Percentiles rank a stretch among this genome's conserved stretches.
Evolutionary conservation across 2,797 vertebrate genomes (phyloP).

Genomic region (Alfaro cultratus): DNA sequence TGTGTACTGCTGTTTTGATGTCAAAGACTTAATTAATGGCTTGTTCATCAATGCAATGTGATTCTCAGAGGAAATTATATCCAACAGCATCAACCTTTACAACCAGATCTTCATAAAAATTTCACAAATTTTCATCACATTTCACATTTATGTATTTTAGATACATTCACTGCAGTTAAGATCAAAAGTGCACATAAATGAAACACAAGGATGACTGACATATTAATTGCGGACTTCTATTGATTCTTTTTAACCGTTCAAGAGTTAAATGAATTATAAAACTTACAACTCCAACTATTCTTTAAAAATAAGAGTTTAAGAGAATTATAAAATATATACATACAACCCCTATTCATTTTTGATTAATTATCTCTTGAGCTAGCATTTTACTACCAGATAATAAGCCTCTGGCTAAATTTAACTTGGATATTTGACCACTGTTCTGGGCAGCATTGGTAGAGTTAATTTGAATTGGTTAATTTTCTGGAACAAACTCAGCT

Average conservation of each 20-base stretch:
- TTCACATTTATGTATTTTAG: background rate
- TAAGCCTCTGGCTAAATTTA: background rate
- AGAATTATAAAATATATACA: background rate
- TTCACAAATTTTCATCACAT: background rate
- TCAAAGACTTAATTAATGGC: conserved; percentile 17
- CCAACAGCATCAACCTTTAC: background rate
- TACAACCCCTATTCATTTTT: background rate
- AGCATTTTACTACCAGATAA: background rate
- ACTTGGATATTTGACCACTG: background rate
- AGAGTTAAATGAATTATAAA: background rate
- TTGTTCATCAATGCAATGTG: background rate
- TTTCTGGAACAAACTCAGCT: background rate
- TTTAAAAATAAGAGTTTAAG: background rate
- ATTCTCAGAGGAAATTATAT: background rate
- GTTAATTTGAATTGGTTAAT: background rate
- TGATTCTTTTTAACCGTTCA: background rate
- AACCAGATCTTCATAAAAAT: background rate
- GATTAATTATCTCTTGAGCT: background rate
- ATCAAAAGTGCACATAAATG: background rate
- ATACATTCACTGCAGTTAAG: background rate
- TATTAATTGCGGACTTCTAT: background rate
- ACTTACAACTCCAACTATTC: background rate
- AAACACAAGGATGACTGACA: background rate
- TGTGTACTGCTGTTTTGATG: conserved; percentile 16
- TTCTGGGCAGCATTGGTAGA: background rate